These are phyloP conservation scores for Phacellophora camtschatica DNA, from an alignment of 30 jellyfish, hydroid and myxozoan genomes.

Conservation along the genomic window DNA sequence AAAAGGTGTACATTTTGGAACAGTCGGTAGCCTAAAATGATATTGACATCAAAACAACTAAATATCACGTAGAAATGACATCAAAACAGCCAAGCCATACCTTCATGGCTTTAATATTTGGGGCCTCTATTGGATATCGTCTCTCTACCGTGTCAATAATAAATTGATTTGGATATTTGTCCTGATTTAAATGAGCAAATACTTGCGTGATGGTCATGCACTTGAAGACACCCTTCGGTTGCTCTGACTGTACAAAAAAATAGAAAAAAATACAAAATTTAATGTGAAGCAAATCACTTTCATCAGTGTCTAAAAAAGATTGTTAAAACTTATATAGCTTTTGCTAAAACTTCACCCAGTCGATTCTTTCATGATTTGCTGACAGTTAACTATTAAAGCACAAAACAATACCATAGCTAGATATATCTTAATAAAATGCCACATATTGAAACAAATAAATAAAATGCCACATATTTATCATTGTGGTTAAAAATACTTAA, in stretches of 20 bases:
- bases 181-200: slow-evolving; percentile 47
- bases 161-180: slow-evolving; percentile 60
- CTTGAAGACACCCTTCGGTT: slow-evolving; percentile 85
- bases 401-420: no score
- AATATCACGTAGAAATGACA: no score
- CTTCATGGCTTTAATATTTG: slow-evolving; percentile 51
- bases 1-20: no score
- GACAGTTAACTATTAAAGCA: no score
- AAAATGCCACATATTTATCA: background rate
- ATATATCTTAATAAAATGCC: background rate
- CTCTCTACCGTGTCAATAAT: slow-evolving; percentile 67
- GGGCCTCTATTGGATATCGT: slow-evolving; percentile 73
- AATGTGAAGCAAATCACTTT: no score
- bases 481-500: background rate
- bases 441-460: background rate
- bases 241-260: slow-evolving; percentile 63
- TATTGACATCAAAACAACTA: no score
- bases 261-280: no score
- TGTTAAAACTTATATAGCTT: no score
- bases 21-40: no score
- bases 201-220: slow-evolving; percentile 60
- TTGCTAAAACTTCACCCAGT: no score
- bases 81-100: slow-evolving; percentile 81
- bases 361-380: no score
- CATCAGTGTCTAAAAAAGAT: no score